Evolutionary conservation across 2,888 invertebrate species (phyloP), one percentile per base, ranked within the genome.

Genomic region (Rotaria socialis): DNA sequence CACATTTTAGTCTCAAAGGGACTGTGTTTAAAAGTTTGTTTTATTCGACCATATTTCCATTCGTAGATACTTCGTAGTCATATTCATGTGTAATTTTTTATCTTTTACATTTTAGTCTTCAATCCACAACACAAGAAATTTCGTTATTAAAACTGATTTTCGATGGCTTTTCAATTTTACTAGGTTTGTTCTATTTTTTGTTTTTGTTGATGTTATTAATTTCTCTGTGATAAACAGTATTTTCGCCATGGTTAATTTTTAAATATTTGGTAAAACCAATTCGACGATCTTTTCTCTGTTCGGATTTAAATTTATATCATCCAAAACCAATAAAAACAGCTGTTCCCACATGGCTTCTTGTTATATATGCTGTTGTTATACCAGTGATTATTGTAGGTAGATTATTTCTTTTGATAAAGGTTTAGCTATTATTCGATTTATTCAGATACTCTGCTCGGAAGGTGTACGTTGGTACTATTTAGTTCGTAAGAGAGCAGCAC

Each of bases 251-350:
- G 80, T 47, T 80, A 47, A 43, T 80, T n/a, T n/a, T 80, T 47
- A 80, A 80, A 47, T 80, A 80, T 80, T 8, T 80, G 47, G n/a
- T 80, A 11, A 43, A 35, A 80, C 80, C 80, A 19, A n/a, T 80
- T 80, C 80, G 80, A 47, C 80, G 80, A 80, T 24, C 47, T 35
- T 80, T 80, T 80, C 5, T 80, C 47, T 80, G 80, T n/a, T 80
- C 80, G 11, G 47, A 80, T 47, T 47, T 80, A 24, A 47, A 47
- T 47, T 80, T 80, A 47, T 80, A 80, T 80, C 80, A 80, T 80
- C 47, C 47, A 47, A 24, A 47, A 47, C 80, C 80, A n/a, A 0
- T 19, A 3, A 8, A 47, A 47, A 47, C 2, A n/a, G 80, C 47
- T 47, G 3, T 80, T 80, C 80, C 80, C 47, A 24, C 80, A 47